Evolutionary conservation across 2,797 vertebrate species (phyloP).

Genomic region (Malacoctenus gilli): DNA sequence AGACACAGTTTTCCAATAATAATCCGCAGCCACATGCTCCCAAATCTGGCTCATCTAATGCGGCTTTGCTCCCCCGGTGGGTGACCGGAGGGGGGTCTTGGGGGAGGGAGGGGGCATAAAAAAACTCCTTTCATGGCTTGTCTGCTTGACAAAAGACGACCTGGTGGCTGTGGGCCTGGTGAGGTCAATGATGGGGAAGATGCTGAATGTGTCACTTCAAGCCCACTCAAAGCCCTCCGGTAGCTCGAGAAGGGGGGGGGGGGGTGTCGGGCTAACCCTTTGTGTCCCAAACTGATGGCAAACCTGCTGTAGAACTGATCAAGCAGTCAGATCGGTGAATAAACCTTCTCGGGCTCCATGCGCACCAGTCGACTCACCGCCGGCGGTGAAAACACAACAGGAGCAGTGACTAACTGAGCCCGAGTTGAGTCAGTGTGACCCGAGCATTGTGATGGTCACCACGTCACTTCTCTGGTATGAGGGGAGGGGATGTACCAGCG

Average conservation of each 20-base stretch:
- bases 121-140: slow-evolving; percentile 20
- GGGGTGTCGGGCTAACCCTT: no score
- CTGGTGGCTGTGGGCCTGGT: slow-evolving; percentile 31
- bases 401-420: no score
- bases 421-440: no score
- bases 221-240: slow-evolving; percentile 28
- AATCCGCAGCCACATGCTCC: neutral
- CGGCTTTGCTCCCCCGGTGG: slow-evolving; percentile 27
- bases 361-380: no score
- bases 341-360: no score
- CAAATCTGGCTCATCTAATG: slow-evolving; percentile 34
- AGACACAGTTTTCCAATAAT: no score
- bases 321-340: no score
- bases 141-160: slow-evolving; percentile 40
- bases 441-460: slow-evolving; percentile 12
- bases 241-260: neutral
- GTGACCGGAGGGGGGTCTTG: slow-evolving; percentile 14
- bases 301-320: no score
- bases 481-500: slow-evolving; percentile 31
- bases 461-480: slow-evolving; percentile 60
- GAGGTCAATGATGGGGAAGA: slow-evolving; percentile 33
- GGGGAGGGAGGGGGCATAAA: neutral
- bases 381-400: no score
- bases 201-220: slow-evolving; percentile 26
- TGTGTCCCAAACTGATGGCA: no score